Conservation (phyloP, 2,797 vertebrate genomes). For the Margarornis squamiger region DNA sequence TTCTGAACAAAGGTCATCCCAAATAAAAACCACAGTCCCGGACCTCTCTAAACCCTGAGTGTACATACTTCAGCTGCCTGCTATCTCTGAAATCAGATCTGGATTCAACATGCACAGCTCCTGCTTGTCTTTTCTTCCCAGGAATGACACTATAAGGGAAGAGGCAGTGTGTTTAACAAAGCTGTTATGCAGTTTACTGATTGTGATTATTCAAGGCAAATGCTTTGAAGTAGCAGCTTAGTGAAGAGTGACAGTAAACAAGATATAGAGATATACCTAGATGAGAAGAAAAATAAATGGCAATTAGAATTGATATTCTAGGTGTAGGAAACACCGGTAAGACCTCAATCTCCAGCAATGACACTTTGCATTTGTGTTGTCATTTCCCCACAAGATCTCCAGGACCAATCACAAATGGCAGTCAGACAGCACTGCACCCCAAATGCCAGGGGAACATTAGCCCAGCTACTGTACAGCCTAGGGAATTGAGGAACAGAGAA, state of each 20-base stretch:
- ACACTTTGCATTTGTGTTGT: neutral
- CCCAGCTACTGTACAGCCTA: neutral
- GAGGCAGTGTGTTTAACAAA: slow-evolving; percentile 58
- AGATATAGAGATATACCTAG: slow-evolving; percentile 66
- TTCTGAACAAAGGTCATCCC: neutral
- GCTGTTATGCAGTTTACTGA: slow-evolving; percentile 56
- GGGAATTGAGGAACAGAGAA: neutral
- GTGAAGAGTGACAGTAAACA: slow-evolving; percentile 67
- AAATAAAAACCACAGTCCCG: neutral
- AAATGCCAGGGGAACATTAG: neutral
- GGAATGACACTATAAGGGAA: slow-evolving; percentile 35
- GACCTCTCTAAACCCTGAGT: neutral
- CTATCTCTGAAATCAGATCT: slow-evolving; percentile 47
- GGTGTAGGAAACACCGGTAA: neutral
- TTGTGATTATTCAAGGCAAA: slow-evolving; percentile 62
- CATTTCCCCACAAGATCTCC: neutral
- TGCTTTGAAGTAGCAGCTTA: slow-evolving; percentile 66
- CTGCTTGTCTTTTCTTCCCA: slow-evolving; percentile 39
- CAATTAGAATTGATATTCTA: slow-evolving; percentile 52
- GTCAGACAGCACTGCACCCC: neutral
- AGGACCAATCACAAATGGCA: neutral
- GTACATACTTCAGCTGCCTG: neutral
- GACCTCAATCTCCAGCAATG: neutral
- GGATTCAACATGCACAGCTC: neutral
- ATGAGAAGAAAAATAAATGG: slow-evolving; percentile 66